Evolutionary conservation across 2,888 invertebrate species (phyloP), one percentile per base, ranked within the genome.

Genomic region (Noctua comes): DNA sequence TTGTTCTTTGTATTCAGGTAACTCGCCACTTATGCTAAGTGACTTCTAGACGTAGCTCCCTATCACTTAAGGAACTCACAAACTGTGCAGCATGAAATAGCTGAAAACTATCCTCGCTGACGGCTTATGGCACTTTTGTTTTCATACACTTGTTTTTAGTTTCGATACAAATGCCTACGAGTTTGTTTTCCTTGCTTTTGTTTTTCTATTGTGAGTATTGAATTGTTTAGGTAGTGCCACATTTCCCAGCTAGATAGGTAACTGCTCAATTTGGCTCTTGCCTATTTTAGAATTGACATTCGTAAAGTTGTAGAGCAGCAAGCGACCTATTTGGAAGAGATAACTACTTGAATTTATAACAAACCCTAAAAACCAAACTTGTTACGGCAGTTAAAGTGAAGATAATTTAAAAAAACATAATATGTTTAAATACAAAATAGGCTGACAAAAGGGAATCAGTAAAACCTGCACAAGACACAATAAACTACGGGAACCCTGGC

Each of bases 11-110:
- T 79, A 81, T 83, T 90, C 95, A 95, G 95, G 95, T 95, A 92
- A 92, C 92, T 92, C 92, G 74, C 93, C 94, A 95, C 95, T 95
- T 94, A 95, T 95, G 95, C 94, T 95, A 95, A 96, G 96, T 95
- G 95, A 92, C 90, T 91, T 88, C 88, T 85, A 90, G 89, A 91
- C 88, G 89, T 85, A 72, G 71, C 80, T 79, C 64, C 71, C 24
- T 75, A 90, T 85, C 84, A 77, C 80, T 82, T 84, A 81, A 78
- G 65, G 68, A 84, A 84, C 75, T 82, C 80, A 77, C 84, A 73
- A 85, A 81, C 83, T 80, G 78, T 83, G 80, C 85, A 84, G 72
- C 80, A 77, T 84, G 83, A 84, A 77, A 87, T 86, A 88, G 89
- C 86, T 89, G 84, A 82, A 84, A 84, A 88, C 88, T 86, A 79